Conservation (phyloP, 2,797 vertebrate species). For the Lagorchestes hirsutus region DNA sequence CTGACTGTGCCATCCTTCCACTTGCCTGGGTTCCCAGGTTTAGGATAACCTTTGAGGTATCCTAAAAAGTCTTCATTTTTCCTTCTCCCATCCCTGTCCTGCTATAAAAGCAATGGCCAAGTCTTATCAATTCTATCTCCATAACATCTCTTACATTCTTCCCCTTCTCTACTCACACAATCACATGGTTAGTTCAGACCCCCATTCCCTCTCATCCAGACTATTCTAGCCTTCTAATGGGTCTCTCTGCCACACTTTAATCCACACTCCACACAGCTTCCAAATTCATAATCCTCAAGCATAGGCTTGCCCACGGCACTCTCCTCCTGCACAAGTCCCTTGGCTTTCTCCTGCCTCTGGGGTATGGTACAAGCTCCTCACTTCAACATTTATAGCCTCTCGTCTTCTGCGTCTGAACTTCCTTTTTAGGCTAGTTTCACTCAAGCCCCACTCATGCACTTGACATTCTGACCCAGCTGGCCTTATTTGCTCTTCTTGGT, state of each 20-base stretch:
- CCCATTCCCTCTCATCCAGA: neutral
- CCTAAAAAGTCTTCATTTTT: neutral
- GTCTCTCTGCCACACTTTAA: neutral
- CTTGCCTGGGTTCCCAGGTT: neutral
- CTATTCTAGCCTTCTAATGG: neutral
- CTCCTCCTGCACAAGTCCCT: neutral
- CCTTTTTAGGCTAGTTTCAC: neutral
- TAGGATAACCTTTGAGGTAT: neutral
- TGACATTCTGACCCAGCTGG: neutral
- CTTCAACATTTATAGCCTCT: neutral
- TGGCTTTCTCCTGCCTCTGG: neutral
- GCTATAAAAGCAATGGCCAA: neutral
- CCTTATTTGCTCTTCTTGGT: neutral
- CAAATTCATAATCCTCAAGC: neutral
- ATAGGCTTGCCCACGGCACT: neutral
- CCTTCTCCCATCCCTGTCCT: neutral
- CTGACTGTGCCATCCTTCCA: neutral
- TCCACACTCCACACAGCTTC: neutral
- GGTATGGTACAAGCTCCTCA: neutral
- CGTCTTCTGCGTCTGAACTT: neutral
- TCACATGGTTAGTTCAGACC: neutral
- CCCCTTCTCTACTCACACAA: neutral
- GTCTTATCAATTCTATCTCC: neutral
- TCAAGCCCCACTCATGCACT: neutral
- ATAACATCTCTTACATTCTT: neutral